Evolutionary conservation across 2,888 invertebrate species (phyloP).

Genomic region (Clitarchus hookeri): DNA sequence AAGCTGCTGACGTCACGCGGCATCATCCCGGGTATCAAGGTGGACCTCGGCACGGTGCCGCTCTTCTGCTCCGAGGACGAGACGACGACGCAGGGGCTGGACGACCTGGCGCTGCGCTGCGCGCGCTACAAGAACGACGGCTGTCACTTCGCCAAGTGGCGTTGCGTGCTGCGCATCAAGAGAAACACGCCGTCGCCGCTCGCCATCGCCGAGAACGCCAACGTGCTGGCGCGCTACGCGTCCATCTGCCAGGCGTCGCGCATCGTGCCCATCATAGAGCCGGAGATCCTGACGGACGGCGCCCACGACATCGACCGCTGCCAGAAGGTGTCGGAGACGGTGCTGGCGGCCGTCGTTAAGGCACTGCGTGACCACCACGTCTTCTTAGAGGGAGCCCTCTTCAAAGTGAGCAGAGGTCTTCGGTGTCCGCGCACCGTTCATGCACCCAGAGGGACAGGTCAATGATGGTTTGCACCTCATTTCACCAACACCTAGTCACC

Average conservation of each 20-base stretch:
- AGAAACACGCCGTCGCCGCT: conserved; percentile 89
- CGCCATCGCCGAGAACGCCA: conserved; percentile 92
- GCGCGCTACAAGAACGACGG: conserved; percentile 97
- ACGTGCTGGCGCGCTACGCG: conserved; percentile 95
- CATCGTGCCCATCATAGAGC: conserved; percentile 98
- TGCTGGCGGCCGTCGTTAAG: conserved; percentile 94
- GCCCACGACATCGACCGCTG: conserved; percentile 92
- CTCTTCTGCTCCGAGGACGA: conserved; percentile 94
- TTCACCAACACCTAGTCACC: too few relatives aligned
- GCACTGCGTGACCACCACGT: conserved; percentile 97
- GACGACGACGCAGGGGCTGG: conserved; percentile 97
- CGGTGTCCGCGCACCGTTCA: too few relatives aligned
- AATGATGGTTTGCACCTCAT: too few relatives aligned
- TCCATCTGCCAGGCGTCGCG: conserved; percentile 95
- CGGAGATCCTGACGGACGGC: conserved; percentile 97
- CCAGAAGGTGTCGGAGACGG: conserved; percentile 96
- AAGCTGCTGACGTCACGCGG: conserved; percentile 83
- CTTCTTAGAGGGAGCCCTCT: conserved; percentile 94
- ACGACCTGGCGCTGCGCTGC: conserved; percentile 90
- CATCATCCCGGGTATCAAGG: conserved; percentile 96
- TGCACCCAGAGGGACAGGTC: too few relatives aligned
- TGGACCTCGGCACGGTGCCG: conserved; percentile 95
- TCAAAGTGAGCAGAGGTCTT: conserved; percentile 79
- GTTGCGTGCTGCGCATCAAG: conserved; percentile 87
- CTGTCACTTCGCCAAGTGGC: conserved; percentile 98